Evolutionary conservation across 2,888 invertebrate species (phyloP), one percentile per base, ranked within the genome.

Genomic region (Drosophila mulleri): DNA sequence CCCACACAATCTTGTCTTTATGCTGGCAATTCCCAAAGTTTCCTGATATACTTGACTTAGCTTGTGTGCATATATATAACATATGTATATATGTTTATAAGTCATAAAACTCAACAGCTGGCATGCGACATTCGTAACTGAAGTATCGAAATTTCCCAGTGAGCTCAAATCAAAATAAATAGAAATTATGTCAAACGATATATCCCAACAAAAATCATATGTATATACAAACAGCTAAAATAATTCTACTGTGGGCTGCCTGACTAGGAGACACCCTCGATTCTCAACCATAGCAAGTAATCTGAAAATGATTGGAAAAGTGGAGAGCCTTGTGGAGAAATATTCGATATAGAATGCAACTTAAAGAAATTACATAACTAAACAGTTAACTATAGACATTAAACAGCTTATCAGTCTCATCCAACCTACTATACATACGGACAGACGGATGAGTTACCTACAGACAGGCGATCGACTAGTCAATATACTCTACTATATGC

Each of bases 161-260:
- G 81, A 89, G 72, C 67, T 83, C 67, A 87, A 63, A 57, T 37
- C 52, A 67, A 75, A 89, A 85, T 78, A 88, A 80, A 86, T 88
- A 86, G 85, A 77, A 89, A 88, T 89, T 89, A 86, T 89, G 83
- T 88, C 86, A 89, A 82, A 73, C 41, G 75, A 64, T 77, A 82
- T 88, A 77, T 72, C 88, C 77, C 76, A 82, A 74, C 69, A 73
- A 71, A 71, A 37, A 20, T 7, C 14, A 35, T 35, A n/a, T 26
- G n/a, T n/a, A n/a, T n/a, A 48, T 26, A 26, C 16, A 29, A n/a
- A 18, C 12, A 48, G 7, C 1, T 12, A 32, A 5, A 2, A 18
- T 18, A 18, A 12, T 12, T n/a, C n/a, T 29, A n/a, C 2, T 29
- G 12, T 11, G 29, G 12, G 1, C 7, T 32, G n/a, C 6, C 32